Conservation (phyloP, 2,113 vertebrate genomes). For the Hemichromis elongatus region DNA sequence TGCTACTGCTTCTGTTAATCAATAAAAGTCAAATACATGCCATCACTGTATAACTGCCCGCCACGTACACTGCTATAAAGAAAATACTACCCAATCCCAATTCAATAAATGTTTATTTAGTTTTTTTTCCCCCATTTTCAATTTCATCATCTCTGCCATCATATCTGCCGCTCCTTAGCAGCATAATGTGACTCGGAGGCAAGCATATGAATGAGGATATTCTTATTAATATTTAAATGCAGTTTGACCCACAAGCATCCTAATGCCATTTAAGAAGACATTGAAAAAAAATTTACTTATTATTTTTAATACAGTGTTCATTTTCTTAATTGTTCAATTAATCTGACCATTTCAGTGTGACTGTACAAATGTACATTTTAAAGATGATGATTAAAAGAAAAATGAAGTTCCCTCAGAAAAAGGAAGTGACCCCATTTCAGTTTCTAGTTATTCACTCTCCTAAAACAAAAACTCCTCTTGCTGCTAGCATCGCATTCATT, state of each 20-base stretch:
- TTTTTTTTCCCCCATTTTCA: background rate
- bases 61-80: background rate
- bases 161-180: background rate
- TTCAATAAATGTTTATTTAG: background rate
- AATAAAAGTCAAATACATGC: background rate
- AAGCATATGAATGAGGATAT: background rate
- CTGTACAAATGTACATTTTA: background rate
- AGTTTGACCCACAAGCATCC: background rate
- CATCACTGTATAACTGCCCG: background rate
- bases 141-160: background rate
- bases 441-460: background rate
- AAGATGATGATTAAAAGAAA: background rate
- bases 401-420: background rate
- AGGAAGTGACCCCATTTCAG: background rate
- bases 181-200: background rate
- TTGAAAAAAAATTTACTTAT: background rate
- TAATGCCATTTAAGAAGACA: background rate
- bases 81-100: background rate
- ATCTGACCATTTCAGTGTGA: background rate
- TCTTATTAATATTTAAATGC: background rate
- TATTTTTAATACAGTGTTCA: fast-evolving
- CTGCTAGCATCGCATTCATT: background rate
- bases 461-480: background rate
- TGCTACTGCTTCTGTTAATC: background rate
- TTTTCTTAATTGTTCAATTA: background rate